A percentile compares a stretch with the other conserved stretches of the same genome.
These are phyloP conservation scores for Myotis brandtii DNA, from an alignment of 2,113 vertebrate genomes.

Conservation along the genomic window DNA sequence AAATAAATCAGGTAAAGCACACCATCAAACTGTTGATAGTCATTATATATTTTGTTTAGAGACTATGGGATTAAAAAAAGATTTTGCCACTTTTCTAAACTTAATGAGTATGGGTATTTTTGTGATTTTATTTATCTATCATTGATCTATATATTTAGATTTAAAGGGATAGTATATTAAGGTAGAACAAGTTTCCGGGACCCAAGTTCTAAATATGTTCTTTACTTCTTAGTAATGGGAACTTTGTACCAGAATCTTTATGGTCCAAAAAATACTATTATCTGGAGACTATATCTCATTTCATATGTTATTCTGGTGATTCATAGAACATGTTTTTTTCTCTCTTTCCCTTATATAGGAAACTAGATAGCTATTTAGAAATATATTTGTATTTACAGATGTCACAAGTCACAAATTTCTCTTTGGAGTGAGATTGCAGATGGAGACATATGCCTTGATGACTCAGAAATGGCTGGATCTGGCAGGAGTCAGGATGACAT, in stretches of 20 bases:
- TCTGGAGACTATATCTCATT: neutral
- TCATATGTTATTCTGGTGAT: neutral
- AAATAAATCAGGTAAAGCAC: neutral
- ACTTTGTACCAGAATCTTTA: neutral
- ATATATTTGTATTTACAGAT: neutral
- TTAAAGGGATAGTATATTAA: neutral
- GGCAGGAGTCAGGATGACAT: neutral
- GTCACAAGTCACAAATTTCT: neutral
- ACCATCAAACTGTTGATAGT: neutral
- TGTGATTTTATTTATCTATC: neutral
- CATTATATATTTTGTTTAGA: slow-evolving; percentile 5
- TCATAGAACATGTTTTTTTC: neutral
- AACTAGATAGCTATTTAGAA: neutral
- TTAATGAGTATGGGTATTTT: neutral
- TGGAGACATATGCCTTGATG: neutral
- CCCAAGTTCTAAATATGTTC: neutral
- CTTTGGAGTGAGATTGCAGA: neutral
- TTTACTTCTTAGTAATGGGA: neutral
- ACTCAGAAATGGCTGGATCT: neutral
- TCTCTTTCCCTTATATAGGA: neutral
- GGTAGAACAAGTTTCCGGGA: neutral
- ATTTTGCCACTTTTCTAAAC: neutral
- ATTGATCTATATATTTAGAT: neutral
- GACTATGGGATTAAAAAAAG: neutral
- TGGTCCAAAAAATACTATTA: neutral